Conservation (phyloP, 1,140 invertebrate species). For the Venturia canescens region DNA sequence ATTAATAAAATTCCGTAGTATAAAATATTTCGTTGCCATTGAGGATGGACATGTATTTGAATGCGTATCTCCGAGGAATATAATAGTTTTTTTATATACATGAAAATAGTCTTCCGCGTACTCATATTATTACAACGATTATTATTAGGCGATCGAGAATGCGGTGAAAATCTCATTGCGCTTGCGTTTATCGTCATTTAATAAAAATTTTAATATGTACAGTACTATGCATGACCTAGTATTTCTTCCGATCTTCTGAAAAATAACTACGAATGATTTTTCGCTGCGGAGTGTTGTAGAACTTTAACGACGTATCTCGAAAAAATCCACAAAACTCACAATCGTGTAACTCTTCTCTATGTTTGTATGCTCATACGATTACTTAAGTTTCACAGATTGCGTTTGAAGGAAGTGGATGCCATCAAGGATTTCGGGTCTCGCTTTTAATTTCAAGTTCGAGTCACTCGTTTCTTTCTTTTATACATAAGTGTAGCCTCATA, state of each 20-base stretch:
- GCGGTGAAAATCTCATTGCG: no score
- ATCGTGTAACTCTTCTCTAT: slow-evolving; percentile 1
- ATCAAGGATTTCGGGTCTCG: slow-evolving; percentile 17
- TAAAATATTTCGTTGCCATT: not conserved
- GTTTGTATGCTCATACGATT: slow-evolving; percentile 3
- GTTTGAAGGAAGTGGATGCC: not conserved
- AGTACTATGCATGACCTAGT: no score
- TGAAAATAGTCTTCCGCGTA: no score
- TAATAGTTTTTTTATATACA: slow-evolving; percentile 10
- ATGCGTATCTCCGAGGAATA: not conserved
- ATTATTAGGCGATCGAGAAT: no score
- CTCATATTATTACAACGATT: no score
- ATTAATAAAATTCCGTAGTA: not conserved
- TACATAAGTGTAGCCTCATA: not conserved
- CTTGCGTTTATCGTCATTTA: no score
- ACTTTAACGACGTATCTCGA: no score
- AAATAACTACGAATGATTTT: no score
- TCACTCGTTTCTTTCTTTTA: slow-evolving; percentile 6
- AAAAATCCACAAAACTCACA: not conserved
- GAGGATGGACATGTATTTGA: not conserved
- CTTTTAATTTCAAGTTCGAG: slow-evolving; percentile 43
- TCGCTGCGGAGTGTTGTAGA: no score
- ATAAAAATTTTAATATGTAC: no score
- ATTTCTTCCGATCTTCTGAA: no score
- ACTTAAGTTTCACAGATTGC: slow-evolving; percentile 36